phyloP scores from a whole-genome alignment of 2,797 vertebrate genomes.

The Chloroceryle amazona region DNA sequence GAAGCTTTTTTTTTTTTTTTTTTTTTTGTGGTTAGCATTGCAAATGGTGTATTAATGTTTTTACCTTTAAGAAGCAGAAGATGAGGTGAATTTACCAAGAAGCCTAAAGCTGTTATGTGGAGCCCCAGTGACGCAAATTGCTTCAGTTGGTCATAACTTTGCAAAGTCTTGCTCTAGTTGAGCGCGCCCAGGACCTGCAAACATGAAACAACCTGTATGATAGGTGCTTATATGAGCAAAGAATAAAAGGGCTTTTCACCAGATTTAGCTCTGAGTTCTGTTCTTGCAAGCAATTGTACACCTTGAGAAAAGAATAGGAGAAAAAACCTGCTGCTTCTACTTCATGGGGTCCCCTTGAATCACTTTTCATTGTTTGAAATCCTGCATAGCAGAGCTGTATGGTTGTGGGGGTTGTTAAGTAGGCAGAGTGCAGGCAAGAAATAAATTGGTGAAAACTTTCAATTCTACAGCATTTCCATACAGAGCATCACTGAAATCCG shows the following conservation, averaged over 20 bases:
- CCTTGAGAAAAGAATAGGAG: neutral
- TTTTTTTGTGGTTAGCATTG: constrained; percentile 9
- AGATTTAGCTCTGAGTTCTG: neutral
- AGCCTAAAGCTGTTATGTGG: constrained; percentile 3
- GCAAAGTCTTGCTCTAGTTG: neutral
- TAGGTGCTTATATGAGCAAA: neutral
- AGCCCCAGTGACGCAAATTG: neutral
- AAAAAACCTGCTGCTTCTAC: neutral
- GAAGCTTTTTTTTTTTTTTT: neutral
- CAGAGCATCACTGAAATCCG: neutral
- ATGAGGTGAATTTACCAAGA: constrained; percentile 25
- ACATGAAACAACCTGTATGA: neutral
- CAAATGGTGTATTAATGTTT: constrained; percentile 23
- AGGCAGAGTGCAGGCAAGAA: neutral
- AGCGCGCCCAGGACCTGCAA: neutral
- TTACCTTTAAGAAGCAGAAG: constrained; percentile 34
- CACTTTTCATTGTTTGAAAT: neutral
- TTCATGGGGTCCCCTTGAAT: neutral
- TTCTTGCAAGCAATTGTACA: neutral
- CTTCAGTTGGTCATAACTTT: neutral
- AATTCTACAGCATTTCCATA: neutral
- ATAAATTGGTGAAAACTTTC: neutral
- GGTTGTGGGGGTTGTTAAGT: neutral
- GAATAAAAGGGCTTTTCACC: neutral
- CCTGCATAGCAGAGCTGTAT: rapidly evolving